phyloP scores from a whole-genome alignment of 2,797 vertebrate genomes.

The Falco naumanni region DNA sequence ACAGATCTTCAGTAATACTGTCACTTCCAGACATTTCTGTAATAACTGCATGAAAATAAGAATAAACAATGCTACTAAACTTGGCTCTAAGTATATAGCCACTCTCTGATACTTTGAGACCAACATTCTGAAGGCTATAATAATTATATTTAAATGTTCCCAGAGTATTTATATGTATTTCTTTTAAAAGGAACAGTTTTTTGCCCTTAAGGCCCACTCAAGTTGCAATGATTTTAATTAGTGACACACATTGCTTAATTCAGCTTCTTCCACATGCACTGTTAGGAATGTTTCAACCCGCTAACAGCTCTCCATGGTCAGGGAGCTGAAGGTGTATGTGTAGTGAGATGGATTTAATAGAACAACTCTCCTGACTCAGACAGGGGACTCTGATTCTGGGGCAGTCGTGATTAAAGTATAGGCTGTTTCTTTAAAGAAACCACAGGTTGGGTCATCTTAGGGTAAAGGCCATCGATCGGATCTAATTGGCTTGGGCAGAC shows the following conservation, averaged over 20 bases:
- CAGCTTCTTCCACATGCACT: background rate
- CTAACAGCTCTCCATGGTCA: background rate
- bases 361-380: background rate
- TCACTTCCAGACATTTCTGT: background rate
- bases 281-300: background rate
- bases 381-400: background rate
- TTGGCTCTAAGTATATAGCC: background rate
- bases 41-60: conserved; percentile 11
- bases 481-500: background rate
- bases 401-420: background rate
- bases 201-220: conserved; percentile 39
- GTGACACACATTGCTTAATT: conserved; percentile 25
- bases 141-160: conserved; percentile 57
- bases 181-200: conserved; percentile 50
- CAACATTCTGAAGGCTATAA: conserved; percentile 28
- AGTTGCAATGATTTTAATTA: conserved; percentile 57
- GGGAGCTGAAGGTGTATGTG: background rate
- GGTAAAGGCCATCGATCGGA: background rate
- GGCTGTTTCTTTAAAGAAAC: background rate
- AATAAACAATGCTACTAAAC: conserved; percentile 22
- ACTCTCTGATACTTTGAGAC: background rate
- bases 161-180: conserved; percentile 19
- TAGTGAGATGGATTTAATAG: background rate
- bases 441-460: background rate
- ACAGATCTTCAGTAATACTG: background rate